phyloP scores from a whole-genome alignment of 2,888 invertebrate species.

The Cyaniris semiargus region DNA sequence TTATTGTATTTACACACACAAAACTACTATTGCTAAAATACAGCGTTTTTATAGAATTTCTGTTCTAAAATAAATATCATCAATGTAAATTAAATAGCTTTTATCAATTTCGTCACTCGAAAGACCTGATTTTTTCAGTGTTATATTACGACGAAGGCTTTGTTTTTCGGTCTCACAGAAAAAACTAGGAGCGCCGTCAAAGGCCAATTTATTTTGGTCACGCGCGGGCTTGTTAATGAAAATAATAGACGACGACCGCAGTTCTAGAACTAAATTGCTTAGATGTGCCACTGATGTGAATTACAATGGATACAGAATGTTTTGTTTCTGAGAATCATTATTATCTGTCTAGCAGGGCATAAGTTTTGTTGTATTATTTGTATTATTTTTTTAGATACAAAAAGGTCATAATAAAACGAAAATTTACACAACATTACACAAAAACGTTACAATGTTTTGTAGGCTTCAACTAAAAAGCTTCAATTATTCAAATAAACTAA shows the following conservation, averaged over 20 bases:
- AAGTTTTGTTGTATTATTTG: too few species aligned
- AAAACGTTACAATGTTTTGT: background rate
- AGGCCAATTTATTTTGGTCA: constrained; percentile 68
- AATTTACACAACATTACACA: background rate
- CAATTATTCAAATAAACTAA: constrained; percentile 4
- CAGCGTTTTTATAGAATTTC: too few species aligned
- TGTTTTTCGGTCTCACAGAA: constrained; percentile 45
- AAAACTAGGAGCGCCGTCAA: constrained; percentile 50
- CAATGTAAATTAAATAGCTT: background rate
- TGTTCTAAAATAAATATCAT: background rate
- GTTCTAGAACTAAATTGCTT: constrained; percentile 51
- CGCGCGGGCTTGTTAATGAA: constrained; percentile 66
- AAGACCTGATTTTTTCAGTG: background rate
- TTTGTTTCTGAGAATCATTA: background rate
- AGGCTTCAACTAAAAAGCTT: background rate
- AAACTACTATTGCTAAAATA: too few species aligned
- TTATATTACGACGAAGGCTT: constrained; percentile 46
- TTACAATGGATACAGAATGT: constrained; percentile 35
- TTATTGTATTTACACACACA: too few species aligned
- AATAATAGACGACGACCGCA: constrained; percentile 66
- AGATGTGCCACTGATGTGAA: constrained; percentile 48
- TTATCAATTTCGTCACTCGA: background rate
- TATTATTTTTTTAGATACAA: too few species aligned
- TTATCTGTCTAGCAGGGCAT: too few species aligned
- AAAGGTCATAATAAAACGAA: too few species aligned